Percentiles rank a stretch among this genome's conserved stretches.
Conservation (phyloP, 2,888 invertebrate genomes). For the Dione vanillae region DNA sequence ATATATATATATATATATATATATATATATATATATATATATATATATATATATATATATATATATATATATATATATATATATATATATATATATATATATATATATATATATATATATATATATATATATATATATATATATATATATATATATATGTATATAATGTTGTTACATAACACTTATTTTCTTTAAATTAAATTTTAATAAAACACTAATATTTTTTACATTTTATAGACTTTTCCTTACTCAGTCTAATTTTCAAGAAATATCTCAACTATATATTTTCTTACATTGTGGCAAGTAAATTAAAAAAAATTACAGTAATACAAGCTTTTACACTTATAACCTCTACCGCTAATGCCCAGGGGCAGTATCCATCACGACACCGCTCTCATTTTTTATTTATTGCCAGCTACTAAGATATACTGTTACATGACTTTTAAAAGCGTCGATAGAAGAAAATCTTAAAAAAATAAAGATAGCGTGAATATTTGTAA, state of each 20-base stretch:
- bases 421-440: constrained; percentile 49
- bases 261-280: constrained; percentile 3
- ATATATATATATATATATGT: too few species aligned
- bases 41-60: too few species aligned
- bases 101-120: too few species aligned
- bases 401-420: constrained; percentile 69
- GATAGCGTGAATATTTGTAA: not conserved
- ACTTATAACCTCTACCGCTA: constrained; percentile 56
- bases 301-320: constrained; percentile 26
- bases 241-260: not conserved
- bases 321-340: constrained; percentile 40
- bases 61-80: too few species aligned
- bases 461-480: constrained; percentile 25
- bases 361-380: constrained; percentile 75
- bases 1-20: too few species aligned
- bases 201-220: too few species aligned
- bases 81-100: too few species aligned
- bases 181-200: too few species aligned
- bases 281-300: not conserved
- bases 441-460: constrained; percentile 33
- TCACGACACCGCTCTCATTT: constrained; percentile 66
- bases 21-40: too few species aligned
- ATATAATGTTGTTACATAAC: too few species aligned
- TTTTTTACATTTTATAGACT: too few species aligned
- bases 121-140: too few species aligned